A percentile compares a stretch with the other conserved stretches of the same genome.
These are phyloP conservation scores for Julus scanicus DNA, from an alignment of 2,888 invertebrate species.

Conservation along the genomic window DNA sequence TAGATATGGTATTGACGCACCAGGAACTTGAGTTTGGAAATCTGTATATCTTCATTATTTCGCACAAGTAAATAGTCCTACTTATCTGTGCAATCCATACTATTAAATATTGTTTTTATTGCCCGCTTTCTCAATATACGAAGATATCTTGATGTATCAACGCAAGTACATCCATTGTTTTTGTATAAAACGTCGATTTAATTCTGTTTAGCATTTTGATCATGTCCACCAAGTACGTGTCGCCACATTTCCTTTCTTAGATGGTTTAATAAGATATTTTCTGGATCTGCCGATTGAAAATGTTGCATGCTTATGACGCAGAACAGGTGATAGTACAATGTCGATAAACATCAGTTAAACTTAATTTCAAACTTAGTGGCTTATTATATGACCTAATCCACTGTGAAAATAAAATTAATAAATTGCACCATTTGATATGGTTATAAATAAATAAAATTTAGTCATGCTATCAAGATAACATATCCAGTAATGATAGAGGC, in stretches of 20 bases:
- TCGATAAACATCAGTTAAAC: background rate
- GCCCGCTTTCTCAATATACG: background rate
- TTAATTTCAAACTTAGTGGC: no score
- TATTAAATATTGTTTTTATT: background rate
- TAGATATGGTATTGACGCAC: background rate
- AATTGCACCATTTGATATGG: no score
- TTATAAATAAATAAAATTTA: no score
- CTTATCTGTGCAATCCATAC: background rate
- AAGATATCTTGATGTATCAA: background rate
- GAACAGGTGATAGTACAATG: background rate
- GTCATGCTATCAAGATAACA: no score
- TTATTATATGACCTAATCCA: no score
- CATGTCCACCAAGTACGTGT: background rate
- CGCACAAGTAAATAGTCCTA: background rate
- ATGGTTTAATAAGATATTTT: background rate
- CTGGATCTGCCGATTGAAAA: background rate
- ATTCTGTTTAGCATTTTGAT: background rate
- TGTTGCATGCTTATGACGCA: background rate
- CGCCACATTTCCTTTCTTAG: background rate
- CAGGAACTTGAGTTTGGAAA: constrained; percentile 9
- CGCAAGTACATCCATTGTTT: background rate
- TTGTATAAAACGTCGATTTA: background rate
- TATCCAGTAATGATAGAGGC: no score
- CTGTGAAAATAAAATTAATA: no score
- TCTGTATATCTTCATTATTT: constrained; percentile 13